Conservation (phyloP, 1,140 invertebrate species). For the Littorina saxatilis region DNA sequence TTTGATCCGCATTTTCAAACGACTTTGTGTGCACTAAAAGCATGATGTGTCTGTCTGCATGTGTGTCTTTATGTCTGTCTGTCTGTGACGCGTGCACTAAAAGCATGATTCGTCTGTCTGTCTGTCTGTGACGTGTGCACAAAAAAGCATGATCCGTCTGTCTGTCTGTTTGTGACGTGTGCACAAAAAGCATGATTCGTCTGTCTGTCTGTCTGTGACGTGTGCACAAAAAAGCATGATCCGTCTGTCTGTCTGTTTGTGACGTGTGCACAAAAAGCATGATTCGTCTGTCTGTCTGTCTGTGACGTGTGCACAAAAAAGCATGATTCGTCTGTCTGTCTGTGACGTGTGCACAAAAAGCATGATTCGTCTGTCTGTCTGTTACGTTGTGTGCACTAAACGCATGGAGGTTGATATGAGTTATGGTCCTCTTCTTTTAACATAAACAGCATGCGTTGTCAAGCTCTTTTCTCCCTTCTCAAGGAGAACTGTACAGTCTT, state of each 20-base stretch:
- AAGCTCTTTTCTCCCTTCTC: too few relatives aligned
- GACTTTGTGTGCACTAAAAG: too few relatives aligned
- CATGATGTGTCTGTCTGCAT: neutral
- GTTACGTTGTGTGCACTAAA: neutral
- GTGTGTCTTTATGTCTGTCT: conserved; percentile 13
- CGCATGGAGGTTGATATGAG: too few relatives aligned
- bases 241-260: conserved; percentile 13
- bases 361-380: conserved; percentile 9
- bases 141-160: neutral
- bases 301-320: neutral
- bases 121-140: neutral
- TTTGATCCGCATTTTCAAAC: too few relatives aligned
- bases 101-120: conserved; percentile 2
- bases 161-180: conserved; percentile 2
- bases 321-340: conserved; percentile 12
- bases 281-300: conserved; percentile 4
- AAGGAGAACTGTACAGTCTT: too few relatives aligned
- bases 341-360: neutral
- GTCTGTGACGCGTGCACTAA: conserved; percentile 5
- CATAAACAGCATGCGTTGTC: too few relatives aligned
- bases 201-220: conserved; percentile 14
- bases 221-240: neutral
- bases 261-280: neutral
- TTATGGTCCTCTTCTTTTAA: too few relatives aligned
- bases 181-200: neutral